These are phyloP conservation scores for Eremobia ochroleuca DNA, from an alignment of 2,888 invertebrate species.

Conservation along the genomic window DNA sequence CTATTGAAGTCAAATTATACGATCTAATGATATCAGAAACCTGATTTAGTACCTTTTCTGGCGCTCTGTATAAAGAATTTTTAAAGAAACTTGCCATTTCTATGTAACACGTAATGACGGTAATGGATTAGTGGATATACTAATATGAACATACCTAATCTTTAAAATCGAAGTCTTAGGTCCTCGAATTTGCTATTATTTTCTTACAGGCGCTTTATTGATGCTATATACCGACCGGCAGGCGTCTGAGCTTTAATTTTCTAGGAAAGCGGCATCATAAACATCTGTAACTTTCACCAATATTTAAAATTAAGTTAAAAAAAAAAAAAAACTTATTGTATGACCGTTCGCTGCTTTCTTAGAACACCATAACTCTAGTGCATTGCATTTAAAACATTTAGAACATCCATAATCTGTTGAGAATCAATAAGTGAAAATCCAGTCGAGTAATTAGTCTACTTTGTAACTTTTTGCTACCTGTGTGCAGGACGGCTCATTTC, in stretches of 20 bases:
- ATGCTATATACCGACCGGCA: neutral
- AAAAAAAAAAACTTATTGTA: neutral
- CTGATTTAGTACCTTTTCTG: constrained; percentile 34
- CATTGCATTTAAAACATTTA: neutral
- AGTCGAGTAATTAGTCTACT: constrained; percentile 22
- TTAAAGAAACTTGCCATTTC: constrained; percentile 35
- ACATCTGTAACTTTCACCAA: neutral
- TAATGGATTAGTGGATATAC: constrained; percentile 26
- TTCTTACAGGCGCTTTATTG: constrained; percentile 22
- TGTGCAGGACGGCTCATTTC: constrained; percentile 43
- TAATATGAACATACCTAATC: neutral
- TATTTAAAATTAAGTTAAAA: neutral
- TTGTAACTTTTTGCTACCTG: constrained; percentile 34
- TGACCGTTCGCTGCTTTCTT: neutral
- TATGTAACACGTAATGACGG: constrained; percentile 1
- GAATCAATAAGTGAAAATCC: constrained; percentile 2
- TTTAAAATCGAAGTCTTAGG: neutral
- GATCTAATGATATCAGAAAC: constrained; percentile 51
- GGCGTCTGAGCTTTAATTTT: neutral
- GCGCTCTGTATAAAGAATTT: constrained; percentile 23
- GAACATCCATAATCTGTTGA: neutral
- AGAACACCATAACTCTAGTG: neutral
- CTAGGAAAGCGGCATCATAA: neutral
- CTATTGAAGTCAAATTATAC: constrained; percentile 64
- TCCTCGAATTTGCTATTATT: constrained; percentile 34